Base-by-base conservation (phyloP, 2,113 vertebrate genomes). In the Chloebia gouldiae region DNA sequence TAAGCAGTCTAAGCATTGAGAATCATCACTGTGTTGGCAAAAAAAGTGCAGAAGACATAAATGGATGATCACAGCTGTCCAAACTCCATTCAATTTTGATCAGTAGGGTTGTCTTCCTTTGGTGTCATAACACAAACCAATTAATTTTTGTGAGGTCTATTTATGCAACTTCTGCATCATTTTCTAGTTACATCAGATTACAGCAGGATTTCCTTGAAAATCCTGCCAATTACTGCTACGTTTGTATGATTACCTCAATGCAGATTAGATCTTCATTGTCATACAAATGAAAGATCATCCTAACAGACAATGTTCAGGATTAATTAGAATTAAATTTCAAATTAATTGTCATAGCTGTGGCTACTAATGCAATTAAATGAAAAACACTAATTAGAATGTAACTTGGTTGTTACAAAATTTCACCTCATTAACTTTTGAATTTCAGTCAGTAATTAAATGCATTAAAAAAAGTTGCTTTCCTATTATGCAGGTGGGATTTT, bases 291-390 rank as follows among this genome's bases (percentile, higher is more conserved):
- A 66, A 70, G 8, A 57, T 69, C 17, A 40, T 8, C 5, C 20
- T 76, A 28, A 63, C 15, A 65, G 40, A 50, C 0, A 4, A 31
- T 4, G 2, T 2, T 1, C 18, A 23, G 23, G 22, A 50, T 40
- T 7, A 81, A 87, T 68, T 40, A 60, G 21, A 49, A 51, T 68
- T 57, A 87, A 91, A 64, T 42, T 47, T 17, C 45, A 71, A 66
- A 93, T 56, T 87, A 64, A 73, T 94, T 84, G 11, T 18, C 6
- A 8, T 33, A 91, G 49, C 28, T 80, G 22, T 11, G 27, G 21
- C 25, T 54, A 82, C 13, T 15, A 21, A 68, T 66, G 17, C 9
- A 81, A 50, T 33, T 83, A 91, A 93, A 63, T 39, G 6, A 81
- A 90, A 86, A 20, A 45, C 10, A 33, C 2, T 17, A 15, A 53